Base-by-base conservation (phyloP, 2,888 invertebrate genomes). In the Epirrhoe tristata region DNA sequence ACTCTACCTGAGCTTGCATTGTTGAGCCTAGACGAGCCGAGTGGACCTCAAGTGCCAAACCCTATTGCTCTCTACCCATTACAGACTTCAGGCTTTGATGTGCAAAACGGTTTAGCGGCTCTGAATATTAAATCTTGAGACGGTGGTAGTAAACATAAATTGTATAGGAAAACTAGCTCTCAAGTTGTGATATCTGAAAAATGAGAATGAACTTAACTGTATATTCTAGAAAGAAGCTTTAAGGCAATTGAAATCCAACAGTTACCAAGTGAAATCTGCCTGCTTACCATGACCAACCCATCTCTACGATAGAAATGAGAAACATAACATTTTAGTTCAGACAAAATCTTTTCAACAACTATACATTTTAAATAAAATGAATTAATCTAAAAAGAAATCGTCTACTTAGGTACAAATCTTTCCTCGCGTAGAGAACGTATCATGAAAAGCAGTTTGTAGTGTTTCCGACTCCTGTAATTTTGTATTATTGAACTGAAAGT, bases 1-100 rank as follows among this genome's bases (percentile, higher is more conserved):
- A 57, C 61, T 51, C 77, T 78, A 79, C 76, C 77, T 80, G 79
- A 81, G 81, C 79, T 81, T 78, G 82, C 84, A 81, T 80, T 81
- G 82, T 85, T 69, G 75, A 86, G 72, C 81, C 83, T 83, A 83
- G 81, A 81, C 83, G 77, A 74, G 73, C 79, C 61, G 71, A 84
- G 83, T 71, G 83, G 77, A 65, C 76, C 73, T 74, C 75, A 74
- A 82, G 78, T 70, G 77, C 73, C 71, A 76, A 76, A 79, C 78
- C 81, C 83, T 80, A 79, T 78, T 81, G 79, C 74, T 75, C 79
- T 78, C 75, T 76, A 77, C 72, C 80, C 80, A 79, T 84, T 82
- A 77, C 69, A 77, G 73, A 66, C 69, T 66, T 66, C 63, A 71
- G 39, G 48, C 53, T 62, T 70, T 73, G 73, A 72, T 70, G 62